phyloP scores from a whole-genome alignment of 2,797 vertebrate species.

The Cottoperca gobio region DNA sequence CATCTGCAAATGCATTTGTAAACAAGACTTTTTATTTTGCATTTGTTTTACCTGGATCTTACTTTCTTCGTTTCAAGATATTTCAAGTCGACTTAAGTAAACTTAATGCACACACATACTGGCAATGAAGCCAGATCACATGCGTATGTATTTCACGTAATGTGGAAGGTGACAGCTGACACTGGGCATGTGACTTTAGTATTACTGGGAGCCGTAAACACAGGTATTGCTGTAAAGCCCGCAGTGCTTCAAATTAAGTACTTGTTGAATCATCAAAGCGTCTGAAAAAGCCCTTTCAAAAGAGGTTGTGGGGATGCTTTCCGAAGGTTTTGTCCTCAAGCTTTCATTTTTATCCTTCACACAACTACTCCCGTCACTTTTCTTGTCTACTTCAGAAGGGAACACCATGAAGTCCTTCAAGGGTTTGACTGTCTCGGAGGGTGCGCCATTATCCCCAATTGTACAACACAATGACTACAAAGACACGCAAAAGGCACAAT shows the following conservation, averaged over 20 bases:
- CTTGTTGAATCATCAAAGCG: too few species aligned
- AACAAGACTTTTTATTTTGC: background rate
- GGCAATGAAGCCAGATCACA: background rate
- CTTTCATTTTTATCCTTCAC: background rate
- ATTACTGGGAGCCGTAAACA: background rate
- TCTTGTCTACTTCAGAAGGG: background rate
- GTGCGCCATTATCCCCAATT: background rate
- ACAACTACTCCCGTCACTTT: background rate
- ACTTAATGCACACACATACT: background rate
- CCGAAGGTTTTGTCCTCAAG: background rate
- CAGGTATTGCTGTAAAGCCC: background rate
- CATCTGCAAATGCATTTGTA: background rate
- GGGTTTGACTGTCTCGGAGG: too few species aligned
- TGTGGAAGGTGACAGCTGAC: background rate
- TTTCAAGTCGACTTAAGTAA: background rate
- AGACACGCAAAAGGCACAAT: background rate
- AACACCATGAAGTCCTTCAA: background rate
- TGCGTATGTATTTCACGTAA: background rate
- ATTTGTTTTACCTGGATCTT: background rate
- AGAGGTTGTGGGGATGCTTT: background rate
- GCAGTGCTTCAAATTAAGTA: background rate
- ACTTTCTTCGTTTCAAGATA: background rate
- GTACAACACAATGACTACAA: background rate
- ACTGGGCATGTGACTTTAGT: background rate
- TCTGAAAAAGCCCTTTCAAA: background rate